Base-by-base conservation (phyloP, 2,888 invertebrate species). In the Pristionchus mayeri region DNA sequence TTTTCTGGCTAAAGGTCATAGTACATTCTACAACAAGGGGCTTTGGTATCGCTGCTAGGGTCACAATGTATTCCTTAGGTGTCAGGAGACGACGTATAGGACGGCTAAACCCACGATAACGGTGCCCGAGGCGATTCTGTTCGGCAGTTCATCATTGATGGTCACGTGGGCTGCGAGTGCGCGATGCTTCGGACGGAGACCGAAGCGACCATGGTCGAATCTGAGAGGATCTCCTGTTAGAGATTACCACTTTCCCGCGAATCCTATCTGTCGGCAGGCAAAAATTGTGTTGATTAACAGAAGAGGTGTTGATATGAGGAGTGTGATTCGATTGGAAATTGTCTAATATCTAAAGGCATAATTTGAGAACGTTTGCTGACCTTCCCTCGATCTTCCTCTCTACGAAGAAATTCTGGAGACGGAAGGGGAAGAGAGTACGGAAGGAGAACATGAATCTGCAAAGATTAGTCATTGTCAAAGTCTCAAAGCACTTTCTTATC, bases 81-180 rank as follows among this genome's bases (percentile, higher is more conserved):
- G 37, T 48, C 21, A 16, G 13, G 13, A 27, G 6, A 44, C n/a
- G n/a, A 11, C 40, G 7, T 44, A 30, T 11, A 57, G 57, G 21
- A 18, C 11, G 11, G 63, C 4, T 30, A 11, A 78, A 82, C 84
- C n/a, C 11, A 87, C 88, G 30, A 86, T 71, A 40, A 89, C 87
- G 3, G 87, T 88, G 3, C 90, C 90, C 34, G 91, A 93, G 87
- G 93, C 91, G 60, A 94, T 93, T 44, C 94, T 92, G 85, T 93
- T 93, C 0, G 94, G 94, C 16, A 94, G 91, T 67, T 94, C 94
- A 88, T 94, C 94, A 85, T 93, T 94, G 85, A 94, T 86, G 0
- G 90, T 90, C 13, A 89, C 86, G 82, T 91, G 90, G 21, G 89
- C 87, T 2, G 84, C 84, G 9, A 87, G 85, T 7, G 84, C 76